A percentile compares a stretch with the other conserved stretches of the same genome.
These are phyloP conservation scores for Oxygymnocypris stewartii DNA, from an alignment of 2,113 vertebrate species.

Conservation along the genomic window DNA sequence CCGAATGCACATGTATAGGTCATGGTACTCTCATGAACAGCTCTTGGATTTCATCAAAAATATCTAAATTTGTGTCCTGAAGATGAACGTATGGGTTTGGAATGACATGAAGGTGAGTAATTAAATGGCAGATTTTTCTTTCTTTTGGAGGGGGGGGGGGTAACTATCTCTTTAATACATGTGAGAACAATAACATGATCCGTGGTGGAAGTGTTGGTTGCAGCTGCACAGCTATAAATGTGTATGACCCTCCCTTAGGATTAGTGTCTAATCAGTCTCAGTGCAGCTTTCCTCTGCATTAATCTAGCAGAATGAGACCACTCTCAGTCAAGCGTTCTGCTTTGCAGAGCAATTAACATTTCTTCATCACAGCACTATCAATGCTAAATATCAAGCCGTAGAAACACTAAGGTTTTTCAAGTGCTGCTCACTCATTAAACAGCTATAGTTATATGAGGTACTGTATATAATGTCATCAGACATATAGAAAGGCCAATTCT, in stretches of 20 bases:
- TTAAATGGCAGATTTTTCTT: too few species aligned
- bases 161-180: background rate
- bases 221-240: constrained; percentile 39
- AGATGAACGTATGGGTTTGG: too few species aligned
- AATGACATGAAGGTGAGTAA: too few species aligned
- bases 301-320: constrained; percentile 23
- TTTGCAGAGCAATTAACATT: constrained; percentile 31
- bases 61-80: too few species aligned
- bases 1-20: too few species aligned
- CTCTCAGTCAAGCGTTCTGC: constrained; percentile 1
- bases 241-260: constrained; percentile 23
- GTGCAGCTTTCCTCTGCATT: constrained; percentile 36
- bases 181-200: background rate
- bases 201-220: constrained; percentile 25
- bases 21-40: too few species aligned
- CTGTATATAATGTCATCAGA: background rate
- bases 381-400: background rate
- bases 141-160: too few species aligned
- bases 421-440: background rate
- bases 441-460: background rate
- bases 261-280: constrained; percentile 56
- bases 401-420: background rate
- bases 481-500: background rate
- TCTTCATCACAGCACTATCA: background rate
- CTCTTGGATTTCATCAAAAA: too few species aligned